Evolutionary conservation across 1,140 invertebrate species (phyloP).

Genomic region (Aphelinus certus): DNA sequence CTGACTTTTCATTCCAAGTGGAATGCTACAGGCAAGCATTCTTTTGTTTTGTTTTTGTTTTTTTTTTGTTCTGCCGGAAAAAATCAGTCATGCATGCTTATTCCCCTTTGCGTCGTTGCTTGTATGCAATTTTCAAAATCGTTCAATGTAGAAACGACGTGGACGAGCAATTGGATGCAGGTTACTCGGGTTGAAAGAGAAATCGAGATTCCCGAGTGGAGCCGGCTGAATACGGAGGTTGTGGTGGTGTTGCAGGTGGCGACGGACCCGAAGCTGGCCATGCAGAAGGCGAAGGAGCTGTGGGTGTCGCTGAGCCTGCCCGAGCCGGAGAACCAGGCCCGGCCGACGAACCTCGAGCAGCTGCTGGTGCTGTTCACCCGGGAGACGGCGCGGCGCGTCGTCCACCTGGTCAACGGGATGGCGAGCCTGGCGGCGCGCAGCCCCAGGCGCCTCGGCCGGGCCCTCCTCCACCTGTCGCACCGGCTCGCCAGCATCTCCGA

Average conservation of each 20-base stretch:
- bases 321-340: conserved; percentile 84
- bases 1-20: too few species aligned
- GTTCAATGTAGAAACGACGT: too few species aligned
- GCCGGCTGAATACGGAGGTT: too few species aligned
- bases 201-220: not conserved
- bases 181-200: not conserved
- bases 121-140: too few species aligned
- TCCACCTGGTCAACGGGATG: conserved; percentile 79
- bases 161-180: too few species aligned
- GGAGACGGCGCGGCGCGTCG: conserved; percentile 77
- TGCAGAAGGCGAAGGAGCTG: conserved; percentile 75
- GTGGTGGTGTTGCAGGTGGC: conserved; percentile 67
- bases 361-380: conserved; percentile 77
- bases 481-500: conserved; percentile 52
- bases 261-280: conserved; percentile 79
- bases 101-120: too few species aligned
- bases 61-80: too few species aligned
- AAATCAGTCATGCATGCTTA: too few species aligned
- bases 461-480: conserved; percentile 53
- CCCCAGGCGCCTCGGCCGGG: conserved; percentile 58
- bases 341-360: conserved; percentile 79
- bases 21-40: too few species aligned
- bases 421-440: conserved; percentile 67
- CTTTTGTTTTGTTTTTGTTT: too few species aligned
- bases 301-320: conserved; percentile 76